Conservation (phyloP, 2,797 vertebrate species). For the Xenopus petersii region DNA sequence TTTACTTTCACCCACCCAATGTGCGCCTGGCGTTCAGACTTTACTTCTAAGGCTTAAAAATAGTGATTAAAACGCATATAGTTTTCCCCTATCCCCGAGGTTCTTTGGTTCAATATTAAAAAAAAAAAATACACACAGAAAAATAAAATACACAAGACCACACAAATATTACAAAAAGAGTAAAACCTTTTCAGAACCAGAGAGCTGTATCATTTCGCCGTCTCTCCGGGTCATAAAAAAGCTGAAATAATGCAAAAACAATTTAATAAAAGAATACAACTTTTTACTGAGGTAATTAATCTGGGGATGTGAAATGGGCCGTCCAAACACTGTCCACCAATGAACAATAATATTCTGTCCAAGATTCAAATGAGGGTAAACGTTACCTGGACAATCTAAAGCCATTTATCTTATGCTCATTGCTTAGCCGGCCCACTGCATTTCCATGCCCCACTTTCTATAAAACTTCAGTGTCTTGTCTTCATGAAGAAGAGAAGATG, state of each 20-base stretch:
- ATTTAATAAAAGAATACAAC: constrained; percentile 34
- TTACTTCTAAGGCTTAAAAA: constrained; percentile 48
- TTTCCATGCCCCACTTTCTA: constrained; percentile 3
- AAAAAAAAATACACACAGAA: constrained; percentile 38
- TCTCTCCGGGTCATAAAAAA: constrained; percentile 26
- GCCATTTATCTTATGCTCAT: constrained; percentile 2
- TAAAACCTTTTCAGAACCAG: constrained; percentile 31
- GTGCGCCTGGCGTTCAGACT: constrained; percentile 43
- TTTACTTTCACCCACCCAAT: constrained; percentile 20
- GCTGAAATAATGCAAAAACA: constrained; percentile 37
- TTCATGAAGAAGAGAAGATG: constrained; percentile 21
- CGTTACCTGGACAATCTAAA: constrained; percentile 4
- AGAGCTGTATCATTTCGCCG: constrained; percentile 10
- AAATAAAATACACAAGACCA: constrained; percentile 46
- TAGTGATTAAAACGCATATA: constrained; percentile 46
- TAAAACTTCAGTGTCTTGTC: constrained; percentile 39
- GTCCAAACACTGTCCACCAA: not conserved
- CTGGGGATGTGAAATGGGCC: constrained; percentile 19
- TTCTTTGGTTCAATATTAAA: constrained; percentile 50
- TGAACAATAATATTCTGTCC: constrained; percentile 11
- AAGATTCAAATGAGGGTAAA: not conserved
- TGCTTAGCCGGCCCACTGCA: constrained; percentile 9
- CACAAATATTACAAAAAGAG: constrained; percentile 47
- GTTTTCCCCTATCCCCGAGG: constrained; percentile 25
- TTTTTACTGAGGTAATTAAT: constrained; percentile 43